These are phyloP conservation scores for Copsychus sechellarum DNA, from an alignment of 2,113 vertebrate genomes.

Conservation along the genomic window DNA sequence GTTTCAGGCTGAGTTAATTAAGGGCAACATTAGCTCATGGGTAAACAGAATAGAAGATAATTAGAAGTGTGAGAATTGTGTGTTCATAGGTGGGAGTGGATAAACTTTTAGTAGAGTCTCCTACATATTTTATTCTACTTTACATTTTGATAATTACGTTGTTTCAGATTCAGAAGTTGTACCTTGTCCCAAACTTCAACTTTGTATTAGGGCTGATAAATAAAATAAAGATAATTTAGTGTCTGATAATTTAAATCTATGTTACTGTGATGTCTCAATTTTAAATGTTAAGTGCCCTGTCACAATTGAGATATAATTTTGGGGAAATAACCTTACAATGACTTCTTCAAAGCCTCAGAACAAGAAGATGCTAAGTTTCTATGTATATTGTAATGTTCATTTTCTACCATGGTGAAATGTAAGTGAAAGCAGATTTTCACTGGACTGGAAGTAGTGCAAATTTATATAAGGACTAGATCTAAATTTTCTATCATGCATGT, in stretches of 20 bases:
- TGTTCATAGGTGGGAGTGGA: background rate
- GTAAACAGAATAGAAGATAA: background rate
- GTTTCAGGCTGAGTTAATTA: constrained; percentile 42
- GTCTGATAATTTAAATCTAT: background rate
- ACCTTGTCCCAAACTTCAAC: background rate
- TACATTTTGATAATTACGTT: background rate
- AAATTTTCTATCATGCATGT: background rate
- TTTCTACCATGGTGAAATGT: background rate
- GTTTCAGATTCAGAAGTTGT: background rate
- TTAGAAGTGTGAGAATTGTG: background rate
- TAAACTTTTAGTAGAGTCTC: background rate
- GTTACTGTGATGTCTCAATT: background rate
- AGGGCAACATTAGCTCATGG: background rate
- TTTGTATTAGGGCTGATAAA: background rate
- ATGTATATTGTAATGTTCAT: background rate
- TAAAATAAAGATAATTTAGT: background rate
- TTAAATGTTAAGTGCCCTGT: background rate
- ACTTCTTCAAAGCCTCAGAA: background rate
- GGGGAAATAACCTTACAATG: background rate
- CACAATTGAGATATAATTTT: background rate
- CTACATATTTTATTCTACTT: background rate
- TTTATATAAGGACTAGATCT: background rate
- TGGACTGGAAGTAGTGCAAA: background rate
- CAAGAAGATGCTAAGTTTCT: background rate
- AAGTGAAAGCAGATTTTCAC: background rate